Conservation (phyloP, 2,888 invertebrate genomes). For the Romanomermis culicivorax region DNA sequence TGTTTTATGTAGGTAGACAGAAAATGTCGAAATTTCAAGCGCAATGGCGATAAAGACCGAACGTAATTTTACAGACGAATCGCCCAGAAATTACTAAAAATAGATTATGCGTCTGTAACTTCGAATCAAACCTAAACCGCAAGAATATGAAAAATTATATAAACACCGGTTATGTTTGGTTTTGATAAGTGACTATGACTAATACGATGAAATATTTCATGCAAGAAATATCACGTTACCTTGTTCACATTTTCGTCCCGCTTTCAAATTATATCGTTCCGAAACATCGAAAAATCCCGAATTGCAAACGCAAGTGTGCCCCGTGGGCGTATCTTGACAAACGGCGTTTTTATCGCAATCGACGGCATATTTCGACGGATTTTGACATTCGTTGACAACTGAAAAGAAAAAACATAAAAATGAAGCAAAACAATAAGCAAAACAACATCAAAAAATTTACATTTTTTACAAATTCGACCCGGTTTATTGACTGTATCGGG, state of each 20-base stretch:
- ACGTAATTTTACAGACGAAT: too few relatives aligned
- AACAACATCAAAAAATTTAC: background rate
- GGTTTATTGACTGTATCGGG: slow-evolving; percentile 13
- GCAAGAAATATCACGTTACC: slow-evolving; percentile 7
- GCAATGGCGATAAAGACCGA: too few relatives aligned
- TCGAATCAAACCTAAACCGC: too few relatives aligned
- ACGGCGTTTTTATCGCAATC: slow-evolving; percentile 25
- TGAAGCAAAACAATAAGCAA: background rate
- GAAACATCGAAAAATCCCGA: slow-evolving; percentile 5
- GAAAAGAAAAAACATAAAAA: background rate
- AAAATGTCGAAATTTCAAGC: too few relatives aligned
- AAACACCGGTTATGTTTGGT: too few relatives aligned
- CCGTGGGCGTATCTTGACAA: slow-evolving; percentile 21
- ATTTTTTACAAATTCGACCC: slow-evolving; percentile 1
- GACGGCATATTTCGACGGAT: slow-evolving; percentile 15
- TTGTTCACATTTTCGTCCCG: slow-evolving; percentile 12
- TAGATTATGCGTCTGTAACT: too few relatives aligned
- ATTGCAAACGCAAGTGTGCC: slow-evolving; percentile 1
- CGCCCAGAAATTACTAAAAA: too few relatives aligned
- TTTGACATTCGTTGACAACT: slow-evolving; percentile 23
- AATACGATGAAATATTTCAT: too few relatives aligned
- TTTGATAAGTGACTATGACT: too few relatives aligned
- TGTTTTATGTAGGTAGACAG: too few relatives aligned
- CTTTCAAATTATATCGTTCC: background rate
- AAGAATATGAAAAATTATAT: too few relatives aligned